Conservation (phyloP, 2,113 vertebrate species). For the Mugil cephalus region DNA sequence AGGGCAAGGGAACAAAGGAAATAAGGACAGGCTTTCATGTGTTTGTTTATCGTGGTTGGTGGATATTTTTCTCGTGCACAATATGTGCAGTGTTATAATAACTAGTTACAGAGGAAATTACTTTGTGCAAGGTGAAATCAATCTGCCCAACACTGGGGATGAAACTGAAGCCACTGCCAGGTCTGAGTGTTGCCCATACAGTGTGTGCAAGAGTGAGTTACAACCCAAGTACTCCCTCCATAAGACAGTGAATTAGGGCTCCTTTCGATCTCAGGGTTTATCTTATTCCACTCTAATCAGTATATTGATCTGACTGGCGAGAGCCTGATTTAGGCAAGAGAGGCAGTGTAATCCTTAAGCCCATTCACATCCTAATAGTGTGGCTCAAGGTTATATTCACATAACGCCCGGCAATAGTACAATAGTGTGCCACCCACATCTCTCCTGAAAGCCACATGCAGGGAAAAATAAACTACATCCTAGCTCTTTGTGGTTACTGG, state of each 20-base stretch:
- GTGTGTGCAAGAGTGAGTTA: conserved; percentile 35
- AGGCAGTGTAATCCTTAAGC: conserved; percentile 76
- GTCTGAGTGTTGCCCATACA: conserved; percentile 26
- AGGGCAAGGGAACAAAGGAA: not conserved
- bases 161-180: conserved; percentile 33
- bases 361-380: conserved; percentile 76
- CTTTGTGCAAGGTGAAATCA: conserved; percentile 66
- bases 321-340: conserved; percentile 70
- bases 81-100: conserved; percentile 9
- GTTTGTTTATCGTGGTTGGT: conserved; percentile 2
- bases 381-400: conserved; percentile 78
- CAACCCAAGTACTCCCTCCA: conserved; percentile 39
- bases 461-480: conserved; percentile 25
- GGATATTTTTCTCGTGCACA: conserved; percentile 5
- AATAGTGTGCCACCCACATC: conserved; percentile 10
- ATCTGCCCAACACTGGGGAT: conserved; percentile 31
- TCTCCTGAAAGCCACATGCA: conserved; percentile 7
- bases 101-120: conserved; percentile 52
- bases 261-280: conserved; percentile 75
- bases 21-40: not conserved
- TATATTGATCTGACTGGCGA: conserved; percentile 79
- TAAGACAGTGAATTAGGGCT: conserved; percentile 75
- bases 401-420: conserved; percentile 34
- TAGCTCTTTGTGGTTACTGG: not conserved
- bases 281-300: conserved; percentile 80